Base-by-base conservation (phyloP, 2,888 invertebrate genomes). In the Campoletis raptor region DNA sequence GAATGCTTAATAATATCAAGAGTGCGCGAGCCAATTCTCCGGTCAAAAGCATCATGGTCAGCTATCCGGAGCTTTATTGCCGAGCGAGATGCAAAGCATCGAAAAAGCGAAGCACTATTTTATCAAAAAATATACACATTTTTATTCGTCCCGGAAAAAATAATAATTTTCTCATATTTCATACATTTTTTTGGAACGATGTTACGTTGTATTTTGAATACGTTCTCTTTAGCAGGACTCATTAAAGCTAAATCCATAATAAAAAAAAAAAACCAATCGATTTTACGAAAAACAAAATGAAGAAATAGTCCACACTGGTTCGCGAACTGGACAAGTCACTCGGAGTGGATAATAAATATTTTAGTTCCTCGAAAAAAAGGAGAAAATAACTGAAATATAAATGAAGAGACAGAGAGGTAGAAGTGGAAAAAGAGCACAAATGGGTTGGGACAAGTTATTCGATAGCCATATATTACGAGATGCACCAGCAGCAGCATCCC, bases 1-100 rank as follows among this genome's bases (percentile, higher is more conserved):
- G 93, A 94, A 94, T 94, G 93, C 93, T 93, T 93, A 94, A 93
- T 87, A 87, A 87, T 94, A 93, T 92, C 90, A 87, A 77, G 87
- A 89, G 89, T 85, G 67, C 81, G 83, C 61, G 36, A 45, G 72
- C 37, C n/a, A 24, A 37, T 52, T 40, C 61, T 40, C 67, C 89
- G 91, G 88, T 90, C 92, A 92, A 92, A 92, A 91, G 91, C 89
- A 64, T 61, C 73, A 74, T 57, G 81, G 69, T 79, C 85, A 82
- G 85, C 72, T 30, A 21, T 40, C 24, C 87, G 70, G 57, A 61
- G 87, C 86, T 87, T 92, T 93, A 93, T 93, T 92, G 90, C 90
- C 89, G 24, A 54, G 37, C 67, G 54, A 78, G 37, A 61, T 18
- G 45, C 42, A 74, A 82, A 66, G 10, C 79, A 42, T 45, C 21